Evolutionary conservation across 2,888 invertebrate genomes (phyloP).

Genomic region (Epinotia demarniana): DNA sequence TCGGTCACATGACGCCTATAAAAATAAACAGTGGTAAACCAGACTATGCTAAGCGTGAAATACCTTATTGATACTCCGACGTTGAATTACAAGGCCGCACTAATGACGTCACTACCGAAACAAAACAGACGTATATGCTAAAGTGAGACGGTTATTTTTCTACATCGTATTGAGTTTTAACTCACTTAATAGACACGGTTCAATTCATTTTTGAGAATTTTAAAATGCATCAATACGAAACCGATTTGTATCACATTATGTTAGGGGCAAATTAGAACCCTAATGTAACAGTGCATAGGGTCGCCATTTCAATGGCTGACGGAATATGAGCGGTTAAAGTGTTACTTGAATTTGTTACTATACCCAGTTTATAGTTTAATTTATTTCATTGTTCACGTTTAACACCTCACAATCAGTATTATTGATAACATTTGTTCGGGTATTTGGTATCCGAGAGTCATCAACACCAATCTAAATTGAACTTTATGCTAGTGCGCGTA

Average conservation of each 20-base stretch:
- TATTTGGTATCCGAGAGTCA: background rate
- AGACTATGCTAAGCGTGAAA: too few species aligned
- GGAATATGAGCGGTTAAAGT: background rate
- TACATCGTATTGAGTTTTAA: too few species aligned
- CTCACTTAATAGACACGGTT: too few species aligned
- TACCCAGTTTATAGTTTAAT: conserved; percentile 56
- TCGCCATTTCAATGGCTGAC: too few species aligned
- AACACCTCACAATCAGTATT: background rate
- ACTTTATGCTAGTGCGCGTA: background rate
- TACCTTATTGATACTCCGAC: too few species aligned
- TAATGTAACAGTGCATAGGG: background rate
- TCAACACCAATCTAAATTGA: background rate
- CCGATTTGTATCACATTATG: background rate
- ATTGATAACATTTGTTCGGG: background rate
- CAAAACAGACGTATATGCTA: too few species aligned
- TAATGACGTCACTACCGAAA: too few species aligned
- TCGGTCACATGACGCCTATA: too few species aligned
- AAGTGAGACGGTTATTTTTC: too few species aligned
- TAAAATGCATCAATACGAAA: background rate
- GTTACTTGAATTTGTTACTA: conserved; percentile 54
- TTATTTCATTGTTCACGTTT: conserved; percentile 50
- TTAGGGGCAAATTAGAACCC: background rate
- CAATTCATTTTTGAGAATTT: too few species aligned
- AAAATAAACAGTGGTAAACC: too few species aligned
- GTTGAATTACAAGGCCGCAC: too few species aligned